A percentile compares a stretch with the other conserved stretches of the same genome.
phyloP scores from a whole-genome alignment of 2,113 vertebrate genomes.

The Hippocampus mohnikei region DNA sequence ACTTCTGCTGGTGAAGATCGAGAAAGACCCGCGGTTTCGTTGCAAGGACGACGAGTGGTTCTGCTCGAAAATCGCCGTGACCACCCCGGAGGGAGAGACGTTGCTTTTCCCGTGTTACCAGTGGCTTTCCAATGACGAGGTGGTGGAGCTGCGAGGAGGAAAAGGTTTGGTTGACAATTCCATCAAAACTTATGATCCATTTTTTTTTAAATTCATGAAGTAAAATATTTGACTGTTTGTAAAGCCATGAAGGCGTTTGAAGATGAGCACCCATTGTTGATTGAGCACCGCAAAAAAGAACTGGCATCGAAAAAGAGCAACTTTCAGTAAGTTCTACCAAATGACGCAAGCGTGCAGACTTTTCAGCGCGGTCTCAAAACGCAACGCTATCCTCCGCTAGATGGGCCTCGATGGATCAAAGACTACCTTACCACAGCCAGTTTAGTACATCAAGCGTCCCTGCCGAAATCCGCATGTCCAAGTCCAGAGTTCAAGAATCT shows the following conservation, averaged over 20 bases:
- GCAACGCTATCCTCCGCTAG: constrained; percentile 18
- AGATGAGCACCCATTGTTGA: constrained; percentile 40
- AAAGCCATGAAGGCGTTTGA: constrained; percentile 50
- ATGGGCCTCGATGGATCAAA: constrained; percentile 28
- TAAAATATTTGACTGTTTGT: neutral
- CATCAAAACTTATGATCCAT: neutral
- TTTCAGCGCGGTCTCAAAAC: neutral
- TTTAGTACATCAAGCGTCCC: constrained; percentile 23
- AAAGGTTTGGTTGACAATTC: constrained; percentile 42
- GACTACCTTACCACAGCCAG: constrained; percentile 11
- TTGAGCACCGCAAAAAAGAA: constrained; percentile 45
- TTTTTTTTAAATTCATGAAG: neutral
- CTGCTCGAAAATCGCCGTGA: constrained; percentile 60
- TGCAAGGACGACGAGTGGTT: constrained; percentile 66
- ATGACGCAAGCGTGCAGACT: neutral
- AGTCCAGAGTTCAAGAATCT: neutral
- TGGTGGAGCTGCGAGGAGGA: constrained; percentile 59
- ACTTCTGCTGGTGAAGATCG: constrained; percentile 58
- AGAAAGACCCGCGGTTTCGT: constrained; percentile 48
- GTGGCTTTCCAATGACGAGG: constrained; percentile 61
- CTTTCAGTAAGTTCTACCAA: constrained; percentile 48
- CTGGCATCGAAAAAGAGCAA: constrained; percentile 17
- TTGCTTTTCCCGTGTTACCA: constrained; percentile 66
- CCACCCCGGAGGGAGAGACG: constrained; percentile 43
- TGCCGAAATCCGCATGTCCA: constrained; percentile 10